A percentile compares a stretch with the other conserved stretches of the same genome.
Evolutionary conservation across 1,140 invertebrate species (phyloP).

Genomic region (Drosophila nigrodunni): DNA sequence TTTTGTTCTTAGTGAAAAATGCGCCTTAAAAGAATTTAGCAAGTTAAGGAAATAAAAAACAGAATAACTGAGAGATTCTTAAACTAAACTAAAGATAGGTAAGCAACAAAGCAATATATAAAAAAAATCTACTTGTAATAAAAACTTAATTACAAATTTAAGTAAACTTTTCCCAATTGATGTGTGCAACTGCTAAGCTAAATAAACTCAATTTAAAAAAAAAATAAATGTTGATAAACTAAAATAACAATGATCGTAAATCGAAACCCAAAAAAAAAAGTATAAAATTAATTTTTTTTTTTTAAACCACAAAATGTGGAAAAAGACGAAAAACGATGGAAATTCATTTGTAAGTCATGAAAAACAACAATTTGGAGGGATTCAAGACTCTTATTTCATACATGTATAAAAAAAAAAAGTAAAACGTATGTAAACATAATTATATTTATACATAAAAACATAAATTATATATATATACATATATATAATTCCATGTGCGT

Average conservation of each 20-base stretch:
- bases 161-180: constrained; percentile 54
- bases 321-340: not conserved
- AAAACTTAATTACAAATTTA: constrained; percentile 31
- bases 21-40: constrained; percentile 65
- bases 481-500: constrained; percentile 60
- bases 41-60: constrained; percentile 41
- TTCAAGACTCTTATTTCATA: constrained; percentile 81
- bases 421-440: constrained; percentile 21
- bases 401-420: constrained; percentile 54
- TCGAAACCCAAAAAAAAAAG: constrained; percentile 3
- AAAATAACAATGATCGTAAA: constrained; percentile 2
- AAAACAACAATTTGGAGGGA: constrained; percentile 70
- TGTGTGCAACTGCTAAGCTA: constrained; percentile 46
- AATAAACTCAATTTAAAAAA: constrained; percentile 39
- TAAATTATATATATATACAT: constrained; percentile 30
- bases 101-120: constrained; percentile 73
- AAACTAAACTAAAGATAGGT: constrained; percentile 33
- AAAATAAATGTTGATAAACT: constrained; percentile 29
- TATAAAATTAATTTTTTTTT: constrained; percentile 27
- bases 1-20: constrained; percentile 57
- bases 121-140: constrained; percentile 29
- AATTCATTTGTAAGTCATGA: constrained; percentile 45
- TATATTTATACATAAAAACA: constrained; percentile 51
- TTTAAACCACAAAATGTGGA: constrained; percentile 1
- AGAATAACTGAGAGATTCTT: constrained; percentile 31